Evolutionary conservation across 1,140 invertebrate genomes (phyloP), one percentile per base, ranked within the genome.

Genomic region (Eulimnadia texana): DNA sequence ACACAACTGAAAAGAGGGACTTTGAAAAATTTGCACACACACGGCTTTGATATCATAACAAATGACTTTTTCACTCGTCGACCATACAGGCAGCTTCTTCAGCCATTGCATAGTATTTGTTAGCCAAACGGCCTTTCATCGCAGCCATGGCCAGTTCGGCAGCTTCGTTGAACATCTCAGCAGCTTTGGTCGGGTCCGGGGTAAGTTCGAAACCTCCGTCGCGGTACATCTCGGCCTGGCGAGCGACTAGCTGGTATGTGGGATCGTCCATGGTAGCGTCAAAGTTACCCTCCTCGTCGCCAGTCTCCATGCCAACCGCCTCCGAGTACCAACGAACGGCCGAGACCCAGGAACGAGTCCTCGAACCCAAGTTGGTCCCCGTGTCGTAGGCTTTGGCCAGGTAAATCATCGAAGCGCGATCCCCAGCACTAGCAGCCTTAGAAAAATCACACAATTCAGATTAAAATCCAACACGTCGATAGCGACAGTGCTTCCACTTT

Each of bases 111-210:
- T 76, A 81, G 65, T 76, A 80, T 67, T 80, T 79, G 65, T 73
- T 77, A 11, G 79, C 78, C 52, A 80, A 67, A 56, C 76, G 70
- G 57, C 79, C 79, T 64, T 81, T 80, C 76, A 78, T 79, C 11
- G 73, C 72, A 57, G 70, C 72, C 68, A 75, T 80, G 2, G 79
- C 79, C 42, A 65, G 66, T 58, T 81, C 79, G 50, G 79, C 79
- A 29, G 79, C 79, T 61, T 72, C 68, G 58, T 68, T 77, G 67
- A 72, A 81, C 55, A 79, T 64, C 53, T 79, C 76, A 55, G 72
- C 77, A 51, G 78, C 73, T 71, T 72, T 70, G 27, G 70, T 66
- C 16, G 73, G 71, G 66, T 79, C 72, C 63, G 73, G 74, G 2
- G 72, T 64, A 19, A 79, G 65, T 1, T 71, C 72, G 68, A 72